Conservation (phyloP, 2,888 invertebrate genomes). For the Drymonia ruficornis region DNA sequence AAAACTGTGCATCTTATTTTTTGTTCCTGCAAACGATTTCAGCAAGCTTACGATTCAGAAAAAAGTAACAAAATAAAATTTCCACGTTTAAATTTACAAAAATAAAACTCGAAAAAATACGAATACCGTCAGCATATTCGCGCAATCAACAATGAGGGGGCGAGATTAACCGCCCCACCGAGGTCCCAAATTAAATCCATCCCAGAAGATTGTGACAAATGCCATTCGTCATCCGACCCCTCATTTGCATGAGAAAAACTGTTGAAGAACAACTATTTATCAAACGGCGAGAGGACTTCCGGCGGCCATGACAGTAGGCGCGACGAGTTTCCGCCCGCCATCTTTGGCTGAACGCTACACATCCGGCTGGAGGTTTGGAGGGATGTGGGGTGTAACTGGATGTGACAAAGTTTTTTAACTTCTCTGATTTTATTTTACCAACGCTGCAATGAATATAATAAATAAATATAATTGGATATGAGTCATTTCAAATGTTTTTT, state of each 20-base stretch:
- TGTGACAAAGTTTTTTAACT: conserved; percentile 14
- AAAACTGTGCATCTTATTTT: too few species aligned
- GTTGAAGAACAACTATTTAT: conserved; percentile 84
- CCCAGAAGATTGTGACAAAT: conserved; percentile 82
- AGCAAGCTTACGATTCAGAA: neutral
- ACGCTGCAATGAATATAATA: too few species aligned
- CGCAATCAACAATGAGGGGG: conserved; percentile 54
- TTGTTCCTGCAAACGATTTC: too few species aligned
- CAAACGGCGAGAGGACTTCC: conserved; percentile 81
- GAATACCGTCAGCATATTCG: conserved; percentile 33
- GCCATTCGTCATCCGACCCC: conserved; percentile 81
- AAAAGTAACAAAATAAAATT: neutral
- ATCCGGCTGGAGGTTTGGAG: conserved; percentile 44
- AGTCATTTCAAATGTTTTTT: too few species aligned
- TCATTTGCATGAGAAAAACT: conserved; percentile 85
- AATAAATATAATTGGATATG: too few species aligned
- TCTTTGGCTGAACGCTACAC: conserved; percentile 60
- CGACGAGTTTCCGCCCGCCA: conserved; percentile 79
- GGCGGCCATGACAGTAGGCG: conserved; percentile 81
- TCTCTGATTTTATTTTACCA: too few species aligned
- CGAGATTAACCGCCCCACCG: conserved; percentile 68
- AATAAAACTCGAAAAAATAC: conserved; percentile 19
- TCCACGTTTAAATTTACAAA: neutral
- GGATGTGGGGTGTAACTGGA: conserved; percentile 30
- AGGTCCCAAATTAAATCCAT: conserved; percentile 81